Conservation (phyloP, 2,888 invertebrate genomes). For the Cryptus viduatorius region DNA sequence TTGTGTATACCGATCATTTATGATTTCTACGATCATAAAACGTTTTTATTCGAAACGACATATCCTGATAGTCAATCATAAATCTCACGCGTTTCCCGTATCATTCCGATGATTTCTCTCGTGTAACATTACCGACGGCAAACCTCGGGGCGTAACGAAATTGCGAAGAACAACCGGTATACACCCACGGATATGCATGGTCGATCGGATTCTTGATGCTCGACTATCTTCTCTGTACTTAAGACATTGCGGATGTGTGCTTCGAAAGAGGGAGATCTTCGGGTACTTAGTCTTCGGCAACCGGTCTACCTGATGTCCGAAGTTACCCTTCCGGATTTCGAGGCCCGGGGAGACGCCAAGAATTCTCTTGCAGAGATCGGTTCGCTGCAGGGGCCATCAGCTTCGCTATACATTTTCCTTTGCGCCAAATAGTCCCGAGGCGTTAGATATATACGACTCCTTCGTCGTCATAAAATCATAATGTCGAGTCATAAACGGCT, state of each 20-base stretch:
- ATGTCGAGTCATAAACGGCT: slow-evolving; percentile 68
- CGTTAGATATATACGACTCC: slow-evolving; percentile 39
- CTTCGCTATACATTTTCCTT: not conserved
- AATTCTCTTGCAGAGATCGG: not conserved
- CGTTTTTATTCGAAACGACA: not conserved
- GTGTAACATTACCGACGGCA: slow-evolving; percentile 40
- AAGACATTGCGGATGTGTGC: slow-evolving; percentile 32
- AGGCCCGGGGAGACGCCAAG: not conserved
- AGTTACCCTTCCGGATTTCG: slow-evolving; percentile 8
- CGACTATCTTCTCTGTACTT: not conserved
- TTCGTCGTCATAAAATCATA: slow-evolving; percentile 69
- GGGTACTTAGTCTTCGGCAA: not conserved
- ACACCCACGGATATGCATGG: slow-evolving; percentile 37
- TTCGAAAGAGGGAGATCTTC: not conserved
- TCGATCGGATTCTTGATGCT: slow-evolving; percentile 28
- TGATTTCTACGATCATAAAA: not conserved
- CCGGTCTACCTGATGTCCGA: slow-evolving; percentile 3
- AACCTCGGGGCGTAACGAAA: slow-evolving; percentile 44
- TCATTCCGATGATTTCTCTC: slow-evolving; percentile 4
- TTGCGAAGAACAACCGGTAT: slow-evolving; percentile 30
- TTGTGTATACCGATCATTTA: not conserved
- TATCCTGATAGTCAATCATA: slow-evolving; percentile 16
- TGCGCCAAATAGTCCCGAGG: slow-evolving; percentile 35
- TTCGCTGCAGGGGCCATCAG: not conserved
- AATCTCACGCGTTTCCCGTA: slow-evolving; percentile 36